A percentile compares a stretch with the other conserved stretches of the same genome.
Conservation (phyloP, 2,113 vertebrate genomes). For the Mormyrus lacerda region DNA sequence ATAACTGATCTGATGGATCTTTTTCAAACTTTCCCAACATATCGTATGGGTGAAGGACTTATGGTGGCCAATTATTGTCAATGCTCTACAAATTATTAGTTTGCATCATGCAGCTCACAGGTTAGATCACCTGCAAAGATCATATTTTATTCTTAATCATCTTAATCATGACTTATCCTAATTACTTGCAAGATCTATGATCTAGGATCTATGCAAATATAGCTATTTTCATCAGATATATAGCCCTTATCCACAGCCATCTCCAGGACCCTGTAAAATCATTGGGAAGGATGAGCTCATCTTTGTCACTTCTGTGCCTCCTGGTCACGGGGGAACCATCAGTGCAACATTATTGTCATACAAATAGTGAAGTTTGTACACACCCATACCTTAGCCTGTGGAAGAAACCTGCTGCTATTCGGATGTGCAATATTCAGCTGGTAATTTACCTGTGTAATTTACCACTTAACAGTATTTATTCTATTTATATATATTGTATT, state of each 20-base stretch:
- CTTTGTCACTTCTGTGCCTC: neutral
- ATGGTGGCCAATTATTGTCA: neutral
- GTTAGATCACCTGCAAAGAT: neutral
- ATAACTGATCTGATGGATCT: neutral
- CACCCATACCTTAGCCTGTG: no score
- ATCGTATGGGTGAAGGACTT: neutral
- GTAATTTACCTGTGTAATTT: no score
- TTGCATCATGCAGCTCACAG: neutral
- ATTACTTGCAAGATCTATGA: no score
- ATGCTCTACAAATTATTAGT: neutral
- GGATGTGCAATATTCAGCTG: no score
- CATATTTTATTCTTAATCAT: neutral
- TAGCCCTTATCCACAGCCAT: neutral
- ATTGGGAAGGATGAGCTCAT: neutral
- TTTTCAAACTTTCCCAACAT: neutral
- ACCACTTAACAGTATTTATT: no score
- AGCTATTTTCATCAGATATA: neutral
- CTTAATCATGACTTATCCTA: neutral
- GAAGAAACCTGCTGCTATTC: no score
- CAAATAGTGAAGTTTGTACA: no score
- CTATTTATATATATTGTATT: no score
- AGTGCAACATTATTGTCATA: neutral
- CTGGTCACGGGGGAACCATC: neutral
- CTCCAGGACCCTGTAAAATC: neutral
- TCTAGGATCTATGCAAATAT: neutral